Conservation (phyloP, 2,888 invertebrate genomes). For the Molanna angustata region DNA sequence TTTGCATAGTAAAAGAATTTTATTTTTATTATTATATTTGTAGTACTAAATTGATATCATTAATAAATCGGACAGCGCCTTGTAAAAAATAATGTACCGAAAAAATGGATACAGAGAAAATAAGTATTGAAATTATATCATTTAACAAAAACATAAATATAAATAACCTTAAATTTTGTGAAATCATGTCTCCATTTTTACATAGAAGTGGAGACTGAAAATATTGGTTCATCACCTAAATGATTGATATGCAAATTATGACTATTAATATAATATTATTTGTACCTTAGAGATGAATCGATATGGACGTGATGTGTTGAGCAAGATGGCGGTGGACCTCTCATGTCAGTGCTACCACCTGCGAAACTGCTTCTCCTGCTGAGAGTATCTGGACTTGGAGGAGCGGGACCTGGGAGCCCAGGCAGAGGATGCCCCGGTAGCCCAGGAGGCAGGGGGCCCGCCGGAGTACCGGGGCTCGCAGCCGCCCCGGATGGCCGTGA, state of each 20-base stretch:
- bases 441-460: slow-evolving; percentile 72
- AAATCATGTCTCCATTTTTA: too few relatives aligned
- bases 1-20: too few relatives aligned
- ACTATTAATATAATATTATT: neutral
- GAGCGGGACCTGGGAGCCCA: slow-evolving; percentile 71
- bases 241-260: neutral
- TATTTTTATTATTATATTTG: too few relatives aligned
- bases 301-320: slow-evolving; percentile 56
- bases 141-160: too few relatives aligned
- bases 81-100: too few relatives aligned
- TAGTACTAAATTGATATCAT: too few relatives aligned
- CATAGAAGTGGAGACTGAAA: too few relatives aligned
- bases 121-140: too few relatives aligned
- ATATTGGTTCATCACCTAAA: too few relatives aligned
- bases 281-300: slow-evolving; percentile 54
- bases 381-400: slow-evolving; percentile 71
- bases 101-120: too few relatives aligned
- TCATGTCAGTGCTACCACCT: slow-evolving; percentile 18
- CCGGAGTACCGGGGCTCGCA: slow-evolving; percentile 45
- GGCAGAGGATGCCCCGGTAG: slow-evolving; percentile 71
- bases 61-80: too few relatives aligned
- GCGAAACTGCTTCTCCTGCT: slow-evolving; percentile 66
- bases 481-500: slow-evolving; percentile 55
- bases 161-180: too few relatives aligned
- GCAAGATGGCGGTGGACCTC: slow-evolving; percentile 49